These are phyloP conservation scores for Parascotia fuliginaria DNA, from an alignment of 2,888 invertebrate genomes.

Conservation along the genomic window DNA sequence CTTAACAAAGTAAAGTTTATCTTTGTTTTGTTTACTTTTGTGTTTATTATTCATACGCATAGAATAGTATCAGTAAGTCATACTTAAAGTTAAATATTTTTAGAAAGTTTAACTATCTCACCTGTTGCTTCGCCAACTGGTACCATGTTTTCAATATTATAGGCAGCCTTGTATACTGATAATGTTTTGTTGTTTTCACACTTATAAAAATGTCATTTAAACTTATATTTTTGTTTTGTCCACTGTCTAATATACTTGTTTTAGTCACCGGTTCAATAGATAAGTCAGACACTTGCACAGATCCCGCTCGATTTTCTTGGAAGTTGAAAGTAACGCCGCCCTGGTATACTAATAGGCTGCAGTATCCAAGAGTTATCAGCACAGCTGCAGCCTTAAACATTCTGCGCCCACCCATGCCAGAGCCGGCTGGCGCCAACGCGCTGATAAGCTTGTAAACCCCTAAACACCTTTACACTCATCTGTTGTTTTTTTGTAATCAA, in stretches of 20 bases:
- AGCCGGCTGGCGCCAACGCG: conserved; percentile 72
- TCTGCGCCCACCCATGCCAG: conserved; percentile 79
- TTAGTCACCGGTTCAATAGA: conserved; percentile 83
- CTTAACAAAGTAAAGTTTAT: background rate
- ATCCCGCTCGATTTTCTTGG: conserved; percentile 76
- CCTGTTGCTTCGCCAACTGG: conserved; percentile 95
- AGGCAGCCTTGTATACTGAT: conserved; percentile 93
- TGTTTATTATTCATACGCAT: too few relatives aligned
- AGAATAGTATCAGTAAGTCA: too few relatives aligned
- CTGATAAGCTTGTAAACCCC: conserved; percentile 64
- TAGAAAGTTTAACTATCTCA: conserved; percentile 66
- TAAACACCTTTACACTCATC: conserved; percentile 78
- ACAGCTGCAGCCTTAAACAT: conserved; percentile 81
- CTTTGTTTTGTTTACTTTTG: too few relatives aligned
- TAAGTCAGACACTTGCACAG: conserved; percentile 76
- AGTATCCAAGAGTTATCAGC: conserved; percentile 85
- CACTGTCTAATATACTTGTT: conserved; percentile 68
- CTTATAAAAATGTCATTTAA: conserved; percentile 96
- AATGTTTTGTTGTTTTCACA: conserved; percentile 96
- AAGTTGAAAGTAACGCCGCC: conserved; percentile 81
- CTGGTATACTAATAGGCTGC: conserved; percentile 87
- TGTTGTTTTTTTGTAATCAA: conserved; percentile 74
- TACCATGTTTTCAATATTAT: conserved; percentile 98
- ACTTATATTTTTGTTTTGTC: conserved; percentile 85
- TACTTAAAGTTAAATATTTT: too few relatives aligned